A percentile compares a stretch with the other conserved stretches of the same genome.
Evolutionary conservation across 2,113 vertebrate genomes (phyloP).

Genomic region (Martes martes): DNA sequence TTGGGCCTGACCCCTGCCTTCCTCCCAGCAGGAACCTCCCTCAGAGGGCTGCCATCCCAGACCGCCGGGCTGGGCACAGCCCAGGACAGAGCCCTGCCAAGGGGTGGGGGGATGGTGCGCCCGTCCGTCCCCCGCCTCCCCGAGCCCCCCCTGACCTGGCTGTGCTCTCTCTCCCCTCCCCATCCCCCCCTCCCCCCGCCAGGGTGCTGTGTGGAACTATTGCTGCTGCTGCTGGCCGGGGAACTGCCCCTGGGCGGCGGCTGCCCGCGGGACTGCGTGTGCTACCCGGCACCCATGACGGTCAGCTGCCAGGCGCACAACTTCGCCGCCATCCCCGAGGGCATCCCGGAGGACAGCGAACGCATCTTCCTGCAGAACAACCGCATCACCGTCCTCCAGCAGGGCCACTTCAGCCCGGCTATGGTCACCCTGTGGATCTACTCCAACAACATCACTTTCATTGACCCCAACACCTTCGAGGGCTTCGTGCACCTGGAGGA

Average conservation of each 20-base stretch:
- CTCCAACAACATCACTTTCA: conserved; percentile 98
- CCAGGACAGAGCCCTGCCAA: background rate
- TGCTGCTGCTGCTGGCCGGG: conserved; percentile 90
- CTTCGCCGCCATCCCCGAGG: conserved; percentile 92
- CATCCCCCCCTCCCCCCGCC: background rate
- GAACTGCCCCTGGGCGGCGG: conserved; percentile 86
- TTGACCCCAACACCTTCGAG: conserved; percentile 93
- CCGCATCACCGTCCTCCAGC: conserved; percentile 92
- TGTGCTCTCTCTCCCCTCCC: conserved; percentile 65
- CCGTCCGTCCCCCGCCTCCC: fast-evolving
- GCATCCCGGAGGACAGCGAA: conserved; percentile 94
- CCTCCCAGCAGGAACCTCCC: background rate
- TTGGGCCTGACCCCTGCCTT: background rate
- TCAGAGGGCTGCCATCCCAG: background rate
- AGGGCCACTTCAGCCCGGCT: conserved; percentile 94
- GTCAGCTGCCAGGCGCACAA: conserved; percentile 99
- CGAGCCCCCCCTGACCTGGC: conserved; percentile 60
- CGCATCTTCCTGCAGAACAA: conserved; percentile 98
- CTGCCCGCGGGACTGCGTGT: conserved; percentile 95
- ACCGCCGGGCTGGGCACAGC: background rate
- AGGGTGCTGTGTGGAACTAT: conserved; percentile 91
- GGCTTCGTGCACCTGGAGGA: conserved; percentile 95
- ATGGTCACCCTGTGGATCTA: conserved; percentile 97
- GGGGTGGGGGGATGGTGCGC: background rate
- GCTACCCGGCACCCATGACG: conserved; percentile 96